phyloP scores from a whole-genome alignment of 2,888 invertebrate species.

The Dynastes maya region DNA sequence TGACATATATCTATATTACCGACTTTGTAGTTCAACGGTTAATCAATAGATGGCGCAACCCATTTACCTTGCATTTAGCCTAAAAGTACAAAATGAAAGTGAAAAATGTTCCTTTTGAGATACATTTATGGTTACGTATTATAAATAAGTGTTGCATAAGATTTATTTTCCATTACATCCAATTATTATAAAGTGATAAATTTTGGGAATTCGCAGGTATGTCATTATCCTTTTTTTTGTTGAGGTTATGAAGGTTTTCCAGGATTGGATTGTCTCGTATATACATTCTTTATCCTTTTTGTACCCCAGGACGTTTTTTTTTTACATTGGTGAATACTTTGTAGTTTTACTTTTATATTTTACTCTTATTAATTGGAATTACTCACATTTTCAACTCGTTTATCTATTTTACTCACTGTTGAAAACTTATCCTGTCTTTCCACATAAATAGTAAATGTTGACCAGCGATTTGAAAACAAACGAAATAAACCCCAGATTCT shows the following conservation, averaged over 20 bases:
- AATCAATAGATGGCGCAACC: neutral
- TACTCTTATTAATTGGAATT: too few species aligned
- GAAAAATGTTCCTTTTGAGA: neutral
- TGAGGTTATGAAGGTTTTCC: too few species aligned
- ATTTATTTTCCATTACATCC: neutral
- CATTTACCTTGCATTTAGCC: neutral
- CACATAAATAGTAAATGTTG: too few species aligned
- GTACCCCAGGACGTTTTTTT: too few species aligned
- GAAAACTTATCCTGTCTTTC: too few species aligned
- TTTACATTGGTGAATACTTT: too few species aligned
- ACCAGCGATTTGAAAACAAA: neutral
- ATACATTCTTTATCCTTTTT: too few species aligned
- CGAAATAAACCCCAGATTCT: neutral
- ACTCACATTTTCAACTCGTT: too few species aligned
- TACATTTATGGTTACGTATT: neutral
- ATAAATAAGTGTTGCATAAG: conserved; percentile 2
- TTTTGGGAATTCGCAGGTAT: neutral
- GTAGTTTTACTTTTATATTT: too few species aligned
- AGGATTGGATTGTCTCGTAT: too few species aligned
- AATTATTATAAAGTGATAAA: neutral
- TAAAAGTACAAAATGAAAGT: conserved; percentile 12
- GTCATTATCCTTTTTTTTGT: neutral
- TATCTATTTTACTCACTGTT: too few species aligned
- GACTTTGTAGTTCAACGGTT: neutral
- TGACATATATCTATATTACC: neutral